Percentiles rank a stretch among this genome's conserved stretches.
Evolutionary conservation across 2,797 vertebrate genomes (phyloP).

Genomic region (Hippocampus kuda): DNA sequence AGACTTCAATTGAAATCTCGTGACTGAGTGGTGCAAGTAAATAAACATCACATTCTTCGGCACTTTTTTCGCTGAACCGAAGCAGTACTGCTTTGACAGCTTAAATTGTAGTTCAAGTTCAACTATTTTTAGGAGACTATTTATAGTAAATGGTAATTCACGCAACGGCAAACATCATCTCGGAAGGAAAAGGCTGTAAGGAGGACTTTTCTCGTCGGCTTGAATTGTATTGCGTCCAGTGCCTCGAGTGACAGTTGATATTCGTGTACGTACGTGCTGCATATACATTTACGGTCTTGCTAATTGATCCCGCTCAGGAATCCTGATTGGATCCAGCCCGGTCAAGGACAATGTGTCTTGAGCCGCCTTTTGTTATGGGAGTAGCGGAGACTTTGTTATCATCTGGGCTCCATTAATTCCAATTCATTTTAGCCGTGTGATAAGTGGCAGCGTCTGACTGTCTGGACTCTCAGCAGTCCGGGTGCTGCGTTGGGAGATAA

Average conservation of each 20-base stretch:
- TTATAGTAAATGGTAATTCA: conserved; percentile 3
- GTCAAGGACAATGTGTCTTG: conserved; percentile 67
- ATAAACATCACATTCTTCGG: not conserved
- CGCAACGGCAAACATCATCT: not conserved
- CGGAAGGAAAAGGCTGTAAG: not conserved
- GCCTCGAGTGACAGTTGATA: not conserved
- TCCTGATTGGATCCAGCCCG: conserved; percentile 46
- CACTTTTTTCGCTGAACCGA: not conserved
- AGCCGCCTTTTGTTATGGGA: conserved; percentile 64
- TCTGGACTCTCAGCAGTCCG: conserved; percentile 60
- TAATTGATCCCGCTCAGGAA: conserved; percentile 22
- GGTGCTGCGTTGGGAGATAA: conserved; percentile 50
- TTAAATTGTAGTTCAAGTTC: conserved; percentile 6
- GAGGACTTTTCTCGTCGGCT: not conserved
- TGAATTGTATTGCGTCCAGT: not conserved
- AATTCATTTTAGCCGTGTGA: conserved; percentile 63
- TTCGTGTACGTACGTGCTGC: not conserved
- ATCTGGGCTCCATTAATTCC: conserved; percentile 60
- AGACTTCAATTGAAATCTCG: not conserved
- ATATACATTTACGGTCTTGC: conserved; percentile 11
- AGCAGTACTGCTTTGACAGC: not conserved
- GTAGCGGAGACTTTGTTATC: conserved; percentile 68
- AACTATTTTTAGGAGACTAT: conserved; percentile 1
- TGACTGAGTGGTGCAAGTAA: not conserved
- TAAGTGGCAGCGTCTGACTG: conserved; percentile 65